Evolutionary conservation across 2,113 vertebrate genomes (phyloP).

Genomic region (Caretta caretta): DNA sequence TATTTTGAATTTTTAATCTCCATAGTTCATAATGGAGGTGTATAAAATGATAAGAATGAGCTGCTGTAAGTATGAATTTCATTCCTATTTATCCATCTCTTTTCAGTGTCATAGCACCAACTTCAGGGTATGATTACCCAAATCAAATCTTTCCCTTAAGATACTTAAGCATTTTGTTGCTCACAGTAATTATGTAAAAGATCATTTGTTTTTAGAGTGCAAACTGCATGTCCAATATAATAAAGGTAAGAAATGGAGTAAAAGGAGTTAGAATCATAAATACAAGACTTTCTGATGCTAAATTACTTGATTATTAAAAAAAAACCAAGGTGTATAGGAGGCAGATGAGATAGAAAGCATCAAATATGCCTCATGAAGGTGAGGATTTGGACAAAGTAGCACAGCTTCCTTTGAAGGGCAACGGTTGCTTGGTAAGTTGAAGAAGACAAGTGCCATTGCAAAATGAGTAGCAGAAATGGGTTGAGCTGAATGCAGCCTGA

Average conservation of each 20-base stretch:
- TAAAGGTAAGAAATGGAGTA: slow-evolving; percentile 23
- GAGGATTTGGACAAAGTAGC: neutral
- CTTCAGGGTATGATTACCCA: slow-evolving; percentile 58
- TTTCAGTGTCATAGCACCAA: slow-evolving; percentile 48
- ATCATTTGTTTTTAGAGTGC: slow-evolving; percentile 28
- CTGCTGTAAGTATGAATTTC: slow-evolving; percentile 55
- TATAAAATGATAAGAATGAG: slow-evolving; percentile 62
- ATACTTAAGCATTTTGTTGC: slow-evolving; percentile 11
- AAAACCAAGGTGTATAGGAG: rapidly evolving
- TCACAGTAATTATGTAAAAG: slow-evolving; percentile 35
- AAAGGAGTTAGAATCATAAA: slow-evolving; percentile 32
- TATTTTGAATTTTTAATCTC: slow-evolving; percentile 47
- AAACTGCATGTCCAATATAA: neutral
- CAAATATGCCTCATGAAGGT: neutral
- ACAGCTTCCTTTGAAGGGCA: neutral
- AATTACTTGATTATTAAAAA: neutral
- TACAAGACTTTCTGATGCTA: neutral
- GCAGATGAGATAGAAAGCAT: neutral
- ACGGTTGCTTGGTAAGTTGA: neutral
- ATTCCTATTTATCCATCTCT: slow-evolving; percentile 63
- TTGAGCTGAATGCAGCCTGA: neutral
- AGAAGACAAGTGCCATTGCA: neutral
- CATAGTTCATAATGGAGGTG: slow-evolving; percentile 52
- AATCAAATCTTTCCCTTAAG: slow-evolving; percentile 52
- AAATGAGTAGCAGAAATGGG: neutral